Percentiles rank a stretch among this genome's conserved stretches.
phyloP scores from a whole-genome alignment of 2,113 vertebrate genomes.

The Elaphurus davidianus region DNA sequence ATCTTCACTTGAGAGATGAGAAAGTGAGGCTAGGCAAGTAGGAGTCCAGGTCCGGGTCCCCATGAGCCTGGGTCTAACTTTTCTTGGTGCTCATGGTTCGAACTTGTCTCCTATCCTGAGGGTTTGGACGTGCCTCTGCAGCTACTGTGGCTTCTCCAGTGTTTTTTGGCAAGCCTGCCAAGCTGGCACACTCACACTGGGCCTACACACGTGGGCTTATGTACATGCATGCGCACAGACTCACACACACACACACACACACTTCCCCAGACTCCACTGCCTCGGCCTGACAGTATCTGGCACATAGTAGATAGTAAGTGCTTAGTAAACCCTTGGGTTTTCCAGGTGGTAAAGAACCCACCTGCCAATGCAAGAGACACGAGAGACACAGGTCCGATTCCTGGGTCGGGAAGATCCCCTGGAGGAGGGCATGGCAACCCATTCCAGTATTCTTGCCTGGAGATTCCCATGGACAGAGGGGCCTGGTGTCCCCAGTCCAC shows the following conservation, averaged over 20 bases:
- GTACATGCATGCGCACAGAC: rapidly evolving
- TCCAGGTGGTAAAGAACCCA: not conserved
- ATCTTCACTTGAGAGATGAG: not conserved
- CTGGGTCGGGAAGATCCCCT: not conserved
- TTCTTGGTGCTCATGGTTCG: rapidly evolving
- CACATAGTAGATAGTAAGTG: not conserved
- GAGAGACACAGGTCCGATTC: not conserved
- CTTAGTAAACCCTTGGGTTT: not conserved
- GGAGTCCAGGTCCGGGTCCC: not conserved
- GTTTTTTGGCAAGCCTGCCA: not conserved
- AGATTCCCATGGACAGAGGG: not conserved
- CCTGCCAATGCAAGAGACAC: not conserved
- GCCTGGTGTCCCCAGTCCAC: not conserved
- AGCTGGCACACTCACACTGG: not conserved
- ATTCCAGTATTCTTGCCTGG: not conserved
- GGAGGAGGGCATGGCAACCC: not conserved
- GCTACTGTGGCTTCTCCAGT: not conserved
- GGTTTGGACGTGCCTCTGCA: too few species aligned
- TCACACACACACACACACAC: not conserved
- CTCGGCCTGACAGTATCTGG: not conserved
- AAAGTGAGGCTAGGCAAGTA: not conserved
- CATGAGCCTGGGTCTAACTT: rapidly evolving
- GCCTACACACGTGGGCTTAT: rapidly evolving
- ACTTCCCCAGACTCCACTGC: not conserved
- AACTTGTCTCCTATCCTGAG: not conserved